These are phyloP conservation scores for Pandemis corylana DNA, from an alignment of 2,888 invertebrate species.

Conservation along the genomic window DNA sequence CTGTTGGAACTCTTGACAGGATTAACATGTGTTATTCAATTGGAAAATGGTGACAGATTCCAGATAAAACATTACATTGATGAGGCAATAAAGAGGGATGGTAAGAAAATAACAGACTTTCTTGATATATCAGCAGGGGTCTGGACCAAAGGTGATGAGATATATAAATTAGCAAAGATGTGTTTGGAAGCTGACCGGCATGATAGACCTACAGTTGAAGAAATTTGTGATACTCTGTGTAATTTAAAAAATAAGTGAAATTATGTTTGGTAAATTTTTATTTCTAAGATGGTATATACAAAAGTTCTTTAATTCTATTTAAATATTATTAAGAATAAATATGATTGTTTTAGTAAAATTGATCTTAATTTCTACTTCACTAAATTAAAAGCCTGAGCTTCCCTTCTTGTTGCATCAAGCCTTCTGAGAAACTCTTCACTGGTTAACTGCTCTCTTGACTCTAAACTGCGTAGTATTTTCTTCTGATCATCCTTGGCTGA, in stretches of 20 bases:
- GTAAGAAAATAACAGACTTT: constrained; percentile 79
- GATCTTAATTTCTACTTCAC: not conserved
- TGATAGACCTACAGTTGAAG: constrained; percentile 84
- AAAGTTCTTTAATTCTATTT: not conserved
- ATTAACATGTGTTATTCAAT: constrained; percentile 85
- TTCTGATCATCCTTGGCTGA: constrained; percentile 39
- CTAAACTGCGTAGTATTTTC: constrained; percentile 49
- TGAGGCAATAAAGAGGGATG: constrained; percentile 67
- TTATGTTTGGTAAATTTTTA: not conserved
- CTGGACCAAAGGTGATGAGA: constrained; percentile 80
- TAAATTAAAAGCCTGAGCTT: constrained; percentile 40
- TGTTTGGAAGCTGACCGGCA: constrained; percentile 85
- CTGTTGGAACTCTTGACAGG: constrained; percentile 90
- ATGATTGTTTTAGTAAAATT: not conserved
- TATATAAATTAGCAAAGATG: constrained; percentile 82
- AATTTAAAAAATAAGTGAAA: constrained; percentile 51
- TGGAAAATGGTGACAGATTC: constrained; percentile 67
- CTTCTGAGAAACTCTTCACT: constrained; percentile 56
- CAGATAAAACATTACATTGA: constrained; percentile 80
- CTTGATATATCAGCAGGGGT: constrained; percentile 83
- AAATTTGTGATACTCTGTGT: constrained; percentile 72
- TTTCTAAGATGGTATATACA: constrained; percentile 26
- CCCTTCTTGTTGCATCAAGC: constrained; percentile 58
- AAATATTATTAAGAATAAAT: not conserved
- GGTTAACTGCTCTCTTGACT: constrained; percentile 44